Conservation (phyloP, 2,888 invertebrate genomes). For the Achlya flavicornis region DNA sequence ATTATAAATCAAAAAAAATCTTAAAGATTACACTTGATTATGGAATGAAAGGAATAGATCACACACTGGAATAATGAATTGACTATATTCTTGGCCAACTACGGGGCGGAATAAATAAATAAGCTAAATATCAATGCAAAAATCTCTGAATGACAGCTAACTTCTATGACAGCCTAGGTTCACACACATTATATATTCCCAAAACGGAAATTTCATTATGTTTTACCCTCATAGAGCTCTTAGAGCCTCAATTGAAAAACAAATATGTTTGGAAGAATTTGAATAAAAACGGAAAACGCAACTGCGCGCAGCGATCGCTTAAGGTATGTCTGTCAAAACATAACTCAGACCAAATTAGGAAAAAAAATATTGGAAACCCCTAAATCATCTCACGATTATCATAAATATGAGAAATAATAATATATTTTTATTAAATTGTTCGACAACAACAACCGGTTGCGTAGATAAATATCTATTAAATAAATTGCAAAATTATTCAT, state of each 20-base stretch:
- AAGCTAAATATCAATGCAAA: no score
- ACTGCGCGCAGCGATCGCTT: neutral
- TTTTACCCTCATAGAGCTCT: no score
- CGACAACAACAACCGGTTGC: slow-evolving; percentile 25
- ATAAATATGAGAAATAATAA: slow-evolving; percentile 43
- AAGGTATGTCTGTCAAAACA: neutral
- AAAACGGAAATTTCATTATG: no score
- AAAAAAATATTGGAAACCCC: slow-evolving; percentile 24
- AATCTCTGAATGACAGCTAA: no score
- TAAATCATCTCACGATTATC: slow-evolving; percentile 44
- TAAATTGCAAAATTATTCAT: slow-evolving; percentile 44
- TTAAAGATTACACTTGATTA: no score
- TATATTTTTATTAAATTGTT: slow-evolving; percentile 49
- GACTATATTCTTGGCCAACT: no score
- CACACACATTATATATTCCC: no score
- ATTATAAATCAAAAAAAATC: no score
- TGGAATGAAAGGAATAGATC: no score
- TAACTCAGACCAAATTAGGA: neutral
- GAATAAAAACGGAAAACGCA: neutral
- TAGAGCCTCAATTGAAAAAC: neutral
- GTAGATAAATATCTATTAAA: neutral
- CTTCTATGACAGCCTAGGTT: no score
- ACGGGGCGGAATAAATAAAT: no score
- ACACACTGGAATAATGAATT: no score
- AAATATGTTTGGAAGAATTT: neutral